Conservation (phyloP, 37 sponge, comb jelly and placozoan genomes). For the Ephydatia muelleri region DNA sequence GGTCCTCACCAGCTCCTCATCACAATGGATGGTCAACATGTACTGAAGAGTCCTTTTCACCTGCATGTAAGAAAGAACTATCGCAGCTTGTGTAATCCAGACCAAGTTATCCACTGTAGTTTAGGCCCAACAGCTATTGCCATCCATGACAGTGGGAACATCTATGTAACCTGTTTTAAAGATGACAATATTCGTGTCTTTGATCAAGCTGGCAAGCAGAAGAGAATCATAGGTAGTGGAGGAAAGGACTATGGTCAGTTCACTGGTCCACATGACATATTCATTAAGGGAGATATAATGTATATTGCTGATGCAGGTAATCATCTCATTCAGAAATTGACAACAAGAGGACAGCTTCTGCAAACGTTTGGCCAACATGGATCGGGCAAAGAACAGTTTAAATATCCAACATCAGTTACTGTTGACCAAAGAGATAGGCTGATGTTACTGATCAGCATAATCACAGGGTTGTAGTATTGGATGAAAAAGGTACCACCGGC, state of each 20-base stretch:
- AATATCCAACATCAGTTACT: constrained; percentile 27
- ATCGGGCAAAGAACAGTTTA: constrained; percentile 30
- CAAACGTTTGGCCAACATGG: too few species aligned
- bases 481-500: constrained; percentile 34
- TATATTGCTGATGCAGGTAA: constrained; percentile 18
- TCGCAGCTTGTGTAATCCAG: too few species aligned
- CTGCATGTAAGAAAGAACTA: too few species aligned
- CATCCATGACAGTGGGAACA: too few species aligned
- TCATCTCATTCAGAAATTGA: constrained; percentile 37
- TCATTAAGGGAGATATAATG: constrained; percentile 23
- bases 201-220: too few species aligned
- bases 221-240: too few species aligned
- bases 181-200: constrained; percentile 23
- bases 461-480: constrained; percentile 36
- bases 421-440: constrained; percentile 12
- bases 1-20: too few species aligned
- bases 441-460: constrained; percentile 35
- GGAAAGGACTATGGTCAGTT: constrained; percentile 49
- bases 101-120: too few species aligned
- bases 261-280: constrained; percentile 27
- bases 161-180: constrained; percentile 35
- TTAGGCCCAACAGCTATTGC: too few species aligned
- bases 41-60: constrained; percentile 32
- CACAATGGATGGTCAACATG: background rate
- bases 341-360: constrained; percentile 8